Percentiles rank a stretch among this genome's conserved stretches.
Evolutionary conservation across 2,888 invertebrate genomes (phyloP).

Genomic region (Oligia latruncula): DNA sequence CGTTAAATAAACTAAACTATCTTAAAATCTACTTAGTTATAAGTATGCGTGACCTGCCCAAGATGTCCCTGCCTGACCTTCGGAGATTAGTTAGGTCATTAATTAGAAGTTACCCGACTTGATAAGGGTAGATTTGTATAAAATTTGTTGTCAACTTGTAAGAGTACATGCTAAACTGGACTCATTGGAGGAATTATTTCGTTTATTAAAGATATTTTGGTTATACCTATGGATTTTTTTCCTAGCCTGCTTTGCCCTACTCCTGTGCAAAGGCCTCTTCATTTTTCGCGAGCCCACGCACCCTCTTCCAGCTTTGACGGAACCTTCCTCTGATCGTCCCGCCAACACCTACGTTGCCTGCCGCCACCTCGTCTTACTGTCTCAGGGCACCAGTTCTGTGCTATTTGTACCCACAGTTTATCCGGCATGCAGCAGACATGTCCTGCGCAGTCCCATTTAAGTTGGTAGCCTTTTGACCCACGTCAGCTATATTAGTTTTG

Average conservation of each 20-base stretch:
- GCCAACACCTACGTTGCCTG: neutral
- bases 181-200: neutral
- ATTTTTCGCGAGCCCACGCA: neutral
- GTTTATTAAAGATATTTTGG: neutral
- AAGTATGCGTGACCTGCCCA: constrained; percentile 33
- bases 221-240: neutral
- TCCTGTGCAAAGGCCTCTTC: neutral
- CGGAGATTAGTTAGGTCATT: constrained; percentile 34
- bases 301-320: neutral
- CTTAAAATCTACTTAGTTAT: constrained; percentile 33
- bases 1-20: neutral
- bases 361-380: neutral
- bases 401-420: neutral
- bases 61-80: constrained; percentile 13
- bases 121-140: constrained; percentile 34
- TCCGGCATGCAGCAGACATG: neutral
- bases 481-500: neutral
- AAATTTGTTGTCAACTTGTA: constrained; percentile 21
- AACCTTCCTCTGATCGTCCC: neutral
- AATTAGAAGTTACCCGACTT: constrained; percentile 12
- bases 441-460: neutral
- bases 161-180: constrained; percentile 3
- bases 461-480: neutral
- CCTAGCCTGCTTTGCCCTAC: neutral
- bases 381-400: neutral